Conservation (phyloP, 2,888 invertebrate genomes). For the Busseola fusca region DNA sequence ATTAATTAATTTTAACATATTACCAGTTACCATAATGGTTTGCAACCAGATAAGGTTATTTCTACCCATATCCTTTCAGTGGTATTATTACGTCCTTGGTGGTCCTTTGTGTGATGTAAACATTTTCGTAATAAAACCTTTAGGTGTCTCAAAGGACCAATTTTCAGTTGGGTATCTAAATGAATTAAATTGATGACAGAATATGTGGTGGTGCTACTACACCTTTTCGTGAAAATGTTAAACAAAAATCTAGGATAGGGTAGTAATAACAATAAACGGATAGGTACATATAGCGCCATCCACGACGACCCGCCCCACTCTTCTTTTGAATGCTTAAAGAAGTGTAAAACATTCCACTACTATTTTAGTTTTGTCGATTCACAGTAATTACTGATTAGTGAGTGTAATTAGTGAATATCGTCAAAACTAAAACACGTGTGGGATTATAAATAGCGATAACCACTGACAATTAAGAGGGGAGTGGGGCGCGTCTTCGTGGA, state of each 20-base stretch:
- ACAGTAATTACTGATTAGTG: too few species aligned
- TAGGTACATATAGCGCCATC: too few species aligned
- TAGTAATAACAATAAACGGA: neutral
- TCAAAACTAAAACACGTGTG: too few species aligned
- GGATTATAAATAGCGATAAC: too few species aligned
- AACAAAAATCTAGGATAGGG: neutral
- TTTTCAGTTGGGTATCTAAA: conserved; percentile 16
- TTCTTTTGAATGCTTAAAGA: too few species aligned
- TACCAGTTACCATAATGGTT: conserved; percentile 8
- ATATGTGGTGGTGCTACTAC: neutral
- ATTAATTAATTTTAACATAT: conserved; percentile 43
- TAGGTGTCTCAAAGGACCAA: conserved; percentile 11
- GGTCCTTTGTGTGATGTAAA: conserved; percentile 36
- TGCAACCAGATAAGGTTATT: conserved; percentile 30
- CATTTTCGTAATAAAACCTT: conserved; percentile 24
- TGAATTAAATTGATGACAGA: conserved; percentile 9
- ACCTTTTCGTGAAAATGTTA: neutral
- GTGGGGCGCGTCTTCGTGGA: too few species aligned
- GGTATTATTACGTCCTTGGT: conserved; percentile 3
- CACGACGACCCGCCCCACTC: too few species aligned
- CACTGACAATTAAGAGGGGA: too few species aligned
- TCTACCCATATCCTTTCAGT: conserved; percentile 24
- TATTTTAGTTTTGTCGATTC: too few species aligned
- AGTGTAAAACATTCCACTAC: too few species aligned
- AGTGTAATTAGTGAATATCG: too few species aligned